Conservation (phyloP, 2,888 invertebrate genomes). For the Callyntrura guangdongensis region DNA sequence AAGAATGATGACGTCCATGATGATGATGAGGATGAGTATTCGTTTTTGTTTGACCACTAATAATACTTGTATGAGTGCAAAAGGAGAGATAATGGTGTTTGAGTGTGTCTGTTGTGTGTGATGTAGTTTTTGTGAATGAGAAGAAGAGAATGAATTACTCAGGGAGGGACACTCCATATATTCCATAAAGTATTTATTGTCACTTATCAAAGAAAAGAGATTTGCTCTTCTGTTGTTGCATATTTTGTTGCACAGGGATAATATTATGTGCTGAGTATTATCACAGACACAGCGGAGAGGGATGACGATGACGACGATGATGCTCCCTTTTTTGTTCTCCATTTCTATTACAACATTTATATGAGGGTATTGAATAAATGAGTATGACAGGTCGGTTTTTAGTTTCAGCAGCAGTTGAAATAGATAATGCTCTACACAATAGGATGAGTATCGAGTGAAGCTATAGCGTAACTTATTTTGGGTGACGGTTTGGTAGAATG, state of each 20-base stretch:
- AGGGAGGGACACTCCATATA: slow-evolving; percentile 65
- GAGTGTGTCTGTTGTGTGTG: slow-evolving; percentile 64
- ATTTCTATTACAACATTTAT: slow-evolving; percentile 5
- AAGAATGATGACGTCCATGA: slow-evolving; percentile 44
- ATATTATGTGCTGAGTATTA: slow-evolving; percentile 54
- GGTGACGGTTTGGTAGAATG: slow-evolving; percentile 55
- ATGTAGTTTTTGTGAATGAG: slow-evolving; percentile 51
- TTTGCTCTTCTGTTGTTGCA: slow-evolving; percentile 72
- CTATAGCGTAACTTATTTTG: slow-evolving; percentile 23
- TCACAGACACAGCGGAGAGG: slow-evolving; percentile 24
- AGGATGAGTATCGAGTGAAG: slow-evolving; percentile 54
- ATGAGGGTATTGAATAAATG: slow-evolving; percentile 60
- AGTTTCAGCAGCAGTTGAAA: slow-evolving; percentile 71
- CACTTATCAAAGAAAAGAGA: slow-evolving; percentile 71
- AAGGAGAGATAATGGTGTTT: slow-evolving; percentile 66
- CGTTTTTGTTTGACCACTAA: slow-evolving; percentile 72
- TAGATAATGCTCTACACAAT: slow-evolving; percentile 50
- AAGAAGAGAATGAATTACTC: slow-evolving; percentile 59
- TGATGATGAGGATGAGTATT: slow-evolving; percentile 70
- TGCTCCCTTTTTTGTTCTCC: slow-evolving; percentile 68
- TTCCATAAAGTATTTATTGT: slow-evolving; percentile 75
- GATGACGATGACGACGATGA: slow-evolving; percentile 58
- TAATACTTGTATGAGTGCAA: slow-evolving; percentile 66
- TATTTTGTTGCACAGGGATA: slow-evolving; percentile 67
- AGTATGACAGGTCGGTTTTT: slow-evolving; percentile 74